Evolutionary conservation across 1,140 invertebrate genomes (phyloP).

Genomic region (Babylonia areolata): DNA sequence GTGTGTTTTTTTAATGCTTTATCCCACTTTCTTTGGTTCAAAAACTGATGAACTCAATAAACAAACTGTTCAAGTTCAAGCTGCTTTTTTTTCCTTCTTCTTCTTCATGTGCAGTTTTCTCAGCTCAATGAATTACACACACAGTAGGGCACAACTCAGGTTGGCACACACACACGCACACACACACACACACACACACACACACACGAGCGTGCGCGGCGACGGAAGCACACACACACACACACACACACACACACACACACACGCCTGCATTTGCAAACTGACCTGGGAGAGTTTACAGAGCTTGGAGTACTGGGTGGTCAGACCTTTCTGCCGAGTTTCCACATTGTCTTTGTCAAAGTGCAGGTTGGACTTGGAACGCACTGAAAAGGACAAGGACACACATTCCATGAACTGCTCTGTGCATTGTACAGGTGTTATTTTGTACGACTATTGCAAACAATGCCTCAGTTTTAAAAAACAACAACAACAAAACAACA

Average conservation of each 20-base stretch:
- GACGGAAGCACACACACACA: background rate
- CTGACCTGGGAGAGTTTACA: conserved; percentile 84
- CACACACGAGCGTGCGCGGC: background rate
- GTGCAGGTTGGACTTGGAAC: conserved; percentile 74
- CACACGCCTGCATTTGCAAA: background rate
- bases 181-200: background rate
- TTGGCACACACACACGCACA: background rate
- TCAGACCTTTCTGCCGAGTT: conserved; percentile 87
- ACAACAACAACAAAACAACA: too few species aligned
- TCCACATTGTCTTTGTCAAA: conserved; percentile 87
- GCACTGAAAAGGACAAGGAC: conserved; percentile 62
- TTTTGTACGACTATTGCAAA: too few species aligned
- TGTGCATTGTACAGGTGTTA: background rate
- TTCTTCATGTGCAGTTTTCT: too few species aligned
- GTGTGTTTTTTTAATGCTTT: too few species aligned
- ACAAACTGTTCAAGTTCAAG: too few species aligned
- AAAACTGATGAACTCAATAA: too few species aligned
- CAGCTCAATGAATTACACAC: too few species aligned
- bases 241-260: conserved; percentile 16
- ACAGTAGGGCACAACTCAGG: too few species aligned
- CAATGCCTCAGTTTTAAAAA: too few species aligned
- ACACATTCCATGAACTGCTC: background rate
- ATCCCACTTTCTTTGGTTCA: too few species aligned
- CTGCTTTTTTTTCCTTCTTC: too few species aligned
- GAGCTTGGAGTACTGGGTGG: conserved; percentile 87